Percentiles rank a stretch among this genome's conserved stretches.
Conservation (phyloP, 1,140 invertebrate genomes). For the Agrypnia vestita region DNA sequence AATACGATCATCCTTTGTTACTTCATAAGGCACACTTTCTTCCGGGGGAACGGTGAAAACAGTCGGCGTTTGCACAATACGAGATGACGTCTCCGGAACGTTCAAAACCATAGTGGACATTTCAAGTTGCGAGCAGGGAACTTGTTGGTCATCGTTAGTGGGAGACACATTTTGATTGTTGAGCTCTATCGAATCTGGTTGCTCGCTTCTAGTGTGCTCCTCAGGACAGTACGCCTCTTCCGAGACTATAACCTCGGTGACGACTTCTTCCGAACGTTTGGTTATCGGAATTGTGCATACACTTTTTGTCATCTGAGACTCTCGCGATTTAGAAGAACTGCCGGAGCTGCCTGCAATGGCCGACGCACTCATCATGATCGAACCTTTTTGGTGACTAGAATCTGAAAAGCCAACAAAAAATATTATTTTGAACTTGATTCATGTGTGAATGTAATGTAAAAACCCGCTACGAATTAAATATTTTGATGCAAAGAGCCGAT, state of each 20-base stretch:
- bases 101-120: neutral
- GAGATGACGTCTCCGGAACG: neutral
- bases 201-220: slow-evolving; percentile 61
- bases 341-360: slow-evolving; percentile 36
- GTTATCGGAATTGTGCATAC: slow-evolving; percentile 58
- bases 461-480: too few relatives aligned
- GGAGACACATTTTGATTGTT: slow-evolving; percentile 47
- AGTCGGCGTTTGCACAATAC: neutral
- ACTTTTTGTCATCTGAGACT: slow-evolving; percentile 49
- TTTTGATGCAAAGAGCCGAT: too few relatives aligned
- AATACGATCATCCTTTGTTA: slow-evolving; percentile 29
- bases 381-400: slow-evolving; percentile 55
- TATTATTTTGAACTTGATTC: too few relatives aligned
- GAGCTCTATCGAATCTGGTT: slow-evolving; percentile 68
- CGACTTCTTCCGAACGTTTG: slow-evolving; percentile 63
- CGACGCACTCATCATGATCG: slow-evolving; percentile 44
- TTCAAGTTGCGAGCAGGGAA: slow-evolving; percentile 9
- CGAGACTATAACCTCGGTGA: slow-evolving; percentile 26
- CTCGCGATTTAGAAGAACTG: neutral
- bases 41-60: slow-evolving; percentile 15
- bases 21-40: slow-evolving; percentile 59
- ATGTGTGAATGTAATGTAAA: too few relatives aligned
- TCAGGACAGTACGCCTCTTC: slow-evolving; percentile 1
- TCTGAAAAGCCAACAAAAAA: too few relatives aligned
- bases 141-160: slow-evolving; percentile 29